Evolutionary conservation across 2,888 invertebrate species (phyloP).

Genomic region (Lepidocyrtinus sp.): DNA sequence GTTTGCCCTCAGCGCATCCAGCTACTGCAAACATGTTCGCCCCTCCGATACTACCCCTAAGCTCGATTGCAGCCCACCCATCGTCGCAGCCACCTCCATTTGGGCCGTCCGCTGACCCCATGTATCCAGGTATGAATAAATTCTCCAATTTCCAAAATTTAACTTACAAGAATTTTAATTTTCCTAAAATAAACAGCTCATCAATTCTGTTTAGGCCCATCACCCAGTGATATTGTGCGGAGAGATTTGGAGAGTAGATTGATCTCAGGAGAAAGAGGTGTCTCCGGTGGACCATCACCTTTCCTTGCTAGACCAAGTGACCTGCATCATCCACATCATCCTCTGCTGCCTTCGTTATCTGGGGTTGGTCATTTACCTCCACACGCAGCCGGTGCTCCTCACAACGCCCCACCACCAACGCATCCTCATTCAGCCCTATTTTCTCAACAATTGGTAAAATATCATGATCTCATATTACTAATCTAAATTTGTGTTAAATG

Average conservation of each 20-base stretch:
- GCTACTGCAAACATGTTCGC: conserved; percentile 66
- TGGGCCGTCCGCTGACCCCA: conserved; percentile 65
- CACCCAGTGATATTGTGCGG: conserved; percentile 80
- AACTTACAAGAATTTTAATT: not conserved
- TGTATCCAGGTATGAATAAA: conserved; percentile 62
- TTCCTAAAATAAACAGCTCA: not conserved
- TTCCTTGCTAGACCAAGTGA: conserved; percentile 78
- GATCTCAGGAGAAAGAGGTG: conserved; percentile 77
- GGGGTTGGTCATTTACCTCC: conserved; percentile 77
- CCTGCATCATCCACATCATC: conserved; percentile 92
- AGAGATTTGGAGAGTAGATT: conserved; percentile 93
- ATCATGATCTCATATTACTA: too few species aligned
- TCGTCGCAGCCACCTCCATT: conserved; percentile 64
- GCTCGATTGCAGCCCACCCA: conserved; percentile 65
- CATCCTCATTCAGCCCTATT: conserved; percentile 72
- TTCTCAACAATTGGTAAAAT: conserved; percentile 79
- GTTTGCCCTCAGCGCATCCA: conserved; percentile 40
- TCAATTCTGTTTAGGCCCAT: conserved; percentile 42
- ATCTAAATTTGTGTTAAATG: too few species aligned
- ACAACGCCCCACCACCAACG: conserved; percentile 68
- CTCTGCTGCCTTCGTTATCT: conserved; percentile 87
- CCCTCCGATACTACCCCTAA: conserved; percentile 68
- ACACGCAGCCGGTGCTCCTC: conserved; percentile 73
- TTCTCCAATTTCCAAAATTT: not conserved
- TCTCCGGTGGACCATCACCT: conserved; percentile 73